Base-by-base conservation (phyloP, 2,797 vertebrate species). In the Adelosebastes latens region DNA sequence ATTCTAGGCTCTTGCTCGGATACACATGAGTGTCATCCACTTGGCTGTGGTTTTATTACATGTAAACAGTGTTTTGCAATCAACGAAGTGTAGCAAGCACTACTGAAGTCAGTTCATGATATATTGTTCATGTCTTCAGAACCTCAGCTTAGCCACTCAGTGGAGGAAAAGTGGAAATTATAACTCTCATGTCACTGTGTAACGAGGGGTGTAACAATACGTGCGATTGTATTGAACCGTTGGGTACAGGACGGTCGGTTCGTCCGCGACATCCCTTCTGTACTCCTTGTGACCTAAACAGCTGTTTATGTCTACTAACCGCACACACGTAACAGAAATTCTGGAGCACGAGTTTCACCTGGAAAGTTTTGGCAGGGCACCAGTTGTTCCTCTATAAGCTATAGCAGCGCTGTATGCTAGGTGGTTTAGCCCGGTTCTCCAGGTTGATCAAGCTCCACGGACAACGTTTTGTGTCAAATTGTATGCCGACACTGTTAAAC, bases 51-150 rank as follows among this genome's bases (percentile, higher is more conserved):
- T 46, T 71, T 85, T 55, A 61, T 78, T 75, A 60, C 66, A 65
- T 73, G 75, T 80, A 88, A 92, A 92, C 77, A 88, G 4, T 27
- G 31, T 89, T 86, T 90, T 83, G 78, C 82, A 90, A 82, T 80
- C 31, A 25, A 32, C 18, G 16, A 10, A n/a, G 13, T 52, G 13
- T 32, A 12, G 36, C 10, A 53, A 34, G 20, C 36, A 22, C 1
- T 11, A 4, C 68, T 59, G 16, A 58, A 7, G 53, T 82, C 27
- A 52, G 8, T 14, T 31, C 25, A 69, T 6, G 16, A 36, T 66
- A 18, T 60, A 36, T 34, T 8, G 3, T 11, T 14, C 2, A 18
- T 31, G 32, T 27, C 3, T 61, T 53, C 20, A 67, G 14, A 60
- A 24, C 9, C 13, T 58, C 56, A 14, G 2, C 3, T 11, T 18